Conservation (phyloP, 2,113 vertebrate species). For the Suncus etruscus region DNA sequence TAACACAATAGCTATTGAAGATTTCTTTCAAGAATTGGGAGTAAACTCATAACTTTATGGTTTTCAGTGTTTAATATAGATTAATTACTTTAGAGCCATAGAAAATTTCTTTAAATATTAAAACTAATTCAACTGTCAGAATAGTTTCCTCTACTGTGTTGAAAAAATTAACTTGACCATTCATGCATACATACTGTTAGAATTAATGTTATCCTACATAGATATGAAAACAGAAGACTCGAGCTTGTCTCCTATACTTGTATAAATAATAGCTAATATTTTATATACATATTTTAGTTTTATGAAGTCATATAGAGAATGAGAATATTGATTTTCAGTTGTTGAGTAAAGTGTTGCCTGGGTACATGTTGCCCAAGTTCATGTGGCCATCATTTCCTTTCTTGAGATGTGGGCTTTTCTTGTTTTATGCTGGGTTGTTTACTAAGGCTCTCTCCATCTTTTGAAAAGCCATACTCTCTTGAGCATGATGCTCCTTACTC, state of each 20-base stretch:
- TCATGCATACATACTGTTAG: conserved; percentile 38
- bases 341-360: background rate
- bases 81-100: conserved; percentile 3
- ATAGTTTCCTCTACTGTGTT: conserved; percentile 36
- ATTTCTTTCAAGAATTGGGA: background rate
- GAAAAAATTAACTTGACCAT: conserved; percentile 41
- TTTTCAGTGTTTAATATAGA: conserved; percentile 51
- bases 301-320: conserved; percentile 1
- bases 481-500: no score
- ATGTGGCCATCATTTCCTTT: no score
- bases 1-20: background rate
- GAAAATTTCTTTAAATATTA: conserved; percentile 68
- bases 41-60: background rate
- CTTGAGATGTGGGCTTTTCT: no score
- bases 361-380: no score
- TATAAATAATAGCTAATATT: background rate
- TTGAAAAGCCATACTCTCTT: no score
- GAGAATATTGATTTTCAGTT: background rate
- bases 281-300: conserved; percentile 5
- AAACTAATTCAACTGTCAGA: conserved; percentile 28
- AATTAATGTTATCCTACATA: conserved; percentile 42
- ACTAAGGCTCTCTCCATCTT: no score
- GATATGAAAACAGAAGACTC: conserved; percentile 24
- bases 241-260: background rate
- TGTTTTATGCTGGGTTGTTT: no score